A percentile compares a stretch with the other conserved stretches of the same genome.
Evolutionary conservation across 1,140 invertebrate genomes (phyloP).

Genomic region (Drosophila novamexicana): DNA sequence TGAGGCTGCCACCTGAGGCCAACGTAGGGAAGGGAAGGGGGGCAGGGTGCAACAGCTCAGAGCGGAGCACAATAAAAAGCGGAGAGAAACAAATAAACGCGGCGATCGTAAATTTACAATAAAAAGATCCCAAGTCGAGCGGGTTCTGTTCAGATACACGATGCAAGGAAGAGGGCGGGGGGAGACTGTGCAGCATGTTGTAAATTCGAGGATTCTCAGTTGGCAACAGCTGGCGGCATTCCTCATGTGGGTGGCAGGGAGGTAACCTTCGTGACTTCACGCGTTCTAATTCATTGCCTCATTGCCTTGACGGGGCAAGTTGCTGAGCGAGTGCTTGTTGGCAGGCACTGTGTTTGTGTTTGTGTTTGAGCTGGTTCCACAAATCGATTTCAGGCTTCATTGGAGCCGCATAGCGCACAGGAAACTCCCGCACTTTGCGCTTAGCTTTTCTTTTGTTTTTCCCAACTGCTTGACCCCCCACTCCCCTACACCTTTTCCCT

Average conservation of each 20-base stretch:
- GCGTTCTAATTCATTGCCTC: constrained; percentile 50
- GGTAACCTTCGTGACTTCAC: constrained; percentile 23
- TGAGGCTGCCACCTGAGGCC: constrained; percentile 17
- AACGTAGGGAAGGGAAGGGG: background rate
- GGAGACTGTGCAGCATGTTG: constrained; percentile 28
- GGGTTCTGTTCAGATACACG: background rate
- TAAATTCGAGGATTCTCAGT: constrained; percentile 74
- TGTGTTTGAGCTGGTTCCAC: constrained; percentile 26
- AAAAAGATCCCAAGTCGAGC: constrained; percentile 27
- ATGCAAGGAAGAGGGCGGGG: no score
- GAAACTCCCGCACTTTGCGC: constrained; percentile 66
- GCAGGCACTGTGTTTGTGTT: constrained; percentile 4
- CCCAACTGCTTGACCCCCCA: background rate
- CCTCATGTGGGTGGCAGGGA: constrained; percentile 20
- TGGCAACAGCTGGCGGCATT: constrained; percentile 68
- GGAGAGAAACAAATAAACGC: constrained; percentile 53
- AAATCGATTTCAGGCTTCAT: constrained; percentile 82
- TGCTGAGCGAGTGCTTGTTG: constrained; percentile 7
- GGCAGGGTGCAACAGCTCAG: constrained; percentile 11
- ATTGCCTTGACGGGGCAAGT: no score
- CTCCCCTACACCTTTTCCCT: no score
- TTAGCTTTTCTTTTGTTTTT: constrained; percentile 53
- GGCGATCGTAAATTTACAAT: constrained; percentile 70
- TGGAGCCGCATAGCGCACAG: constrained; percentile 65
- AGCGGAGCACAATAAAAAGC: constrained; percentile 52